Percentiles rank a stretch among this genome's conserved stretches.
phyloP scores from a whole-genome alignment of 2,113 vertebrate genomes.

The Aspidoscelis tigris region DNA sequence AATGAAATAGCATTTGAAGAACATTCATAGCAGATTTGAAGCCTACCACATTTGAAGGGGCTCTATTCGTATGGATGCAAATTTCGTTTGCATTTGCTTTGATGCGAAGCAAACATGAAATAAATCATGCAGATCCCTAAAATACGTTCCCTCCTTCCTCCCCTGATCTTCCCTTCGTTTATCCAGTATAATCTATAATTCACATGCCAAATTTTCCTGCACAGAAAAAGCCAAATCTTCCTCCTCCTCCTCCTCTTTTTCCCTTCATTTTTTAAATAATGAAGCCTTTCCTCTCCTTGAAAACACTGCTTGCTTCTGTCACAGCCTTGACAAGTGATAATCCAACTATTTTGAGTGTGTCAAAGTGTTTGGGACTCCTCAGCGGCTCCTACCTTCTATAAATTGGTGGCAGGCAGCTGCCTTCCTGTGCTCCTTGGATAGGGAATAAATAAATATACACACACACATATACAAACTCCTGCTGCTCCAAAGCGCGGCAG shows the following conservation, averaged over 20 bases:
- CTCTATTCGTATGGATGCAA: too few relatives aligned
- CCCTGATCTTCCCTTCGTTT: neutral
- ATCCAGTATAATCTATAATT: neutral
- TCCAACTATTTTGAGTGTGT: conserved; percentile 53
- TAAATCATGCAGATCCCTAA: too few relatives aligned
- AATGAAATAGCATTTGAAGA: too few relatives aligned
- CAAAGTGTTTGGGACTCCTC: conserved; percentile 66
- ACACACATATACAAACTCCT: conserved; percentile 36
- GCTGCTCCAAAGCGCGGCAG: conserved; percentile 72
- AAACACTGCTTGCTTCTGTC: neutral
- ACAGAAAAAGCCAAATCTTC: neutral
- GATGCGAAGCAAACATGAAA: too few relatives aligned
- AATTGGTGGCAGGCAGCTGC: conserved; percentile 76
- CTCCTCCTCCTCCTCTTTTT: too few relatives aligned
- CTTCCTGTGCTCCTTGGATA: conserved; percentile 59
- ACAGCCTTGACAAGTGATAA: conserved; percentile 51
- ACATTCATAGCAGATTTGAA: too few relatives aligned
- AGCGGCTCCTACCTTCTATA: conserved; percentile 75
- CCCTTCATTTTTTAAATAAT: neutral
- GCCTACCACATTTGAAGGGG: too few relatives aligned
- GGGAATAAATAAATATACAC: conserved; percentile 74
- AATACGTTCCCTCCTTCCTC: too few relatives aligned
- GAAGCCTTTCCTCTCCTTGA: neutral
- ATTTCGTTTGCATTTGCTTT: too few relatives aligned
- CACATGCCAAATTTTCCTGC: neutral